Conservation (phyloP, 64 coral and sea anemone genomes). For the Catalaphyllia jardinei region DNA sequence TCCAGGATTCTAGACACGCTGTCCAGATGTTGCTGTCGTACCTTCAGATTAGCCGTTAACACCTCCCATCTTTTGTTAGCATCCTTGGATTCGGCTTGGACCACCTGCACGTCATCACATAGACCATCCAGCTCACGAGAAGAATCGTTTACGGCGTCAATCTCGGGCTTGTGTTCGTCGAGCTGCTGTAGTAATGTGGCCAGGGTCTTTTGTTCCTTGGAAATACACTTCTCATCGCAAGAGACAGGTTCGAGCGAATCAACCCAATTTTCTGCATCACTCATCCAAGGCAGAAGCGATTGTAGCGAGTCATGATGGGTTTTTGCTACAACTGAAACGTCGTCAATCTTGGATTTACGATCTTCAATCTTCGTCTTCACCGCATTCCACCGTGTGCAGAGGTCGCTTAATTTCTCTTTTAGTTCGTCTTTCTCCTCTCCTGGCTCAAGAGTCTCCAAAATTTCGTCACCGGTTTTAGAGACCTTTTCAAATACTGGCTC, state of each 20-base stretch:
- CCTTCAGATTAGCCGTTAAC: slow-evolving; percentile 59
- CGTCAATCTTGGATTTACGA: slow-evolving; percentile 73
- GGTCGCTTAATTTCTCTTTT: slow-evolving; percentile 74
- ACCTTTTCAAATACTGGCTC: slow-evolving; percentile 92
- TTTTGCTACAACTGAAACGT: slow-evolving; percentile 77
- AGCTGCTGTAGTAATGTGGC: slow-evolving; percentile 46
- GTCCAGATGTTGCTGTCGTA: slow-evolving; percentile 64
- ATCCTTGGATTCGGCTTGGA: slow-evolving; percentile 88
- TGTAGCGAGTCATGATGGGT: slow-evolving; percentile 47
- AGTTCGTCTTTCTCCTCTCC: slow-evolving; percentile 80
- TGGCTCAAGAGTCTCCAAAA: slow-evolving; percentile 65
- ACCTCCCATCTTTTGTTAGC: slow-evolving; percentile 83
- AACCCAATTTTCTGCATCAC: slow-evolving; percentile 57
- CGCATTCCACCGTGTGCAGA: slow-evolving; percentile 69
- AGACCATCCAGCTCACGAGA: slow-evolving; percentile 47
- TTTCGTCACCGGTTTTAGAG: slow-evolving; percentile 53
- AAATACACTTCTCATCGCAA: slow-evolving; percentile 82
- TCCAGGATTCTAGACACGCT: slow-evolving; percentile 60
- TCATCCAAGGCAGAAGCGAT: slow-evolving; percentile 65
- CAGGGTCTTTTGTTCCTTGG: slow-evolving; percentile 70
- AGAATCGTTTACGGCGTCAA: slow-evolving; percentile 54
- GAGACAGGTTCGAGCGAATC: slow-evolving; percentile 69
- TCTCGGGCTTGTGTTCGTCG: slow-evolving; percentile 60
- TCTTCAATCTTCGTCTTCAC: slow-evolving; percentile 68
- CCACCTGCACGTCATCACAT: slow-evolving; percentile 79